These are phyloP conservation scores for Cichlasoma orientale DNA, from an alignment of 2,797 vertebrate species.

Conservation along the genomic window DNA sequence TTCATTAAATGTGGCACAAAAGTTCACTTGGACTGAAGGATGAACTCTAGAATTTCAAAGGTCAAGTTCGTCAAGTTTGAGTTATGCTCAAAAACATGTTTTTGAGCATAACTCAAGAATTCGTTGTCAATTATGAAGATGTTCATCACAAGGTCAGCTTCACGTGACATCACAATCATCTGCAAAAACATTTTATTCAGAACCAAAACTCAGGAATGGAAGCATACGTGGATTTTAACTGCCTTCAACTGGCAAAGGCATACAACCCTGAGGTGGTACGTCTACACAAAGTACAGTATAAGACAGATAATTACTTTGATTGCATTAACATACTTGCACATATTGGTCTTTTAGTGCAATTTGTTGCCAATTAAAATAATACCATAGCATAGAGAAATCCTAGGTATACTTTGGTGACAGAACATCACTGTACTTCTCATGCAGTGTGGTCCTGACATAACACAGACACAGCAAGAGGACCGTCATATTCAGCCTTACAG, in stretches of 20 bases:
- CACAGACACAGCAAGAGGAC: neutral
- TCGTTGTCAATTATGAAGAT: neutral
- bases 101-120: neutral
- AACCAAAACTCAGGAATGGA: rapidly evolving
- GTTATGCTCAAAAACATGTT: too few relatives aligned
- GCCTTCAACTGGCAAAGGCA: neutral
- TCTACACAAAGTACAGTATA: neutral
- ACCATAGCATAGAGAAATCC: neutral
- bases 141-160: neutral
- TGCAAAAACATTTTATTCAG: neutral
- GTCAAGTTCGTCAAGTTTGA: too few relatives aligned
- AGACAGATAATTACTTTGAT: neutral
- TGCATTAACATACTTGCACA: neutral
- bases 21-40: neutral
- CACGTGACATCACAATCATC: neutral
- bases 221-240: neutral
- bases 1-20: neutral
- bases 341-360: neutral
- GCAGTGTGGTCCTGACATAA: too few relatives aligned
- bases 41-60: neutral
- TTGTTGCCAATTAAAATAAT: neutral
- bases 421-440: neutral
- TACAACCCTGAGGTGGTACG: neutral
- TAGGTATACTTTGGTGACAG: neutral
- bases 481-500: neutral